phyloP scores from a whole-genome alignment of 2,113 vertebrate genomes.

The Cebus imitator region DNA sequence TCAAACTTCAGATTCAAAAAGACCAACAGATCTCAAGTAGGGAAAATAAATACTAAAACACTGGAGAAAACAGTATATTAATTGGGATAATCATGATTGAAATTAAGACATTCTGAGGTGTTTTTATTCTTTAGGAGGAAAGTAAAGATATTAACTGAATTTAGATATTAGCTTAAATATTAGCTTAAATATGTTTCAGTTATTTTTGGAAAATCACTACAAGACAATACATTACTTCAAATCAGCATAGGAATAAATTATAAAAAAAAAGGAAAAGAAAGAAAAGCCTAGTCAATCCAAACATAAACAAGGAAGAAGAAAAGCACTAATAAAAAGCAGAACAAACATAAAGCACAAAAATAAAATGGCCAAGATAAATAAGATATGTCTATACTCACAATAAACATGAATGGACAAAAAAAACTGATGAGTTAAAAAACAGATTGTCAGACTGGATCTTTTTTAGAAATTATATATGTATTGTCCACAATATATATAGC shows the following conservation, averaged over 20 bases:
- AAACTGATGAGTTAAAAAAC: background rate
- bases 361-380: background rate
- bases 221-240: background rate
- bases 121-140: background rate
- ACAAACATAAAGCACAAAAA: background rate
- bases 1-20: background rate
- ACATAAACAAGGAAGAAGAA: background rate
- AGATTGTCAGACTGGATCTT: background rate
- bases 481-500: too few relatives aligned
- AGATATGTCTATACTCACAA: background rate
- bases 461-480: background rate
- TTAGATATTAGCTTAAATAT: background rate
- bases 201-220: background rate
- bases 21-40: background rate
- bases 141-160: background rate
- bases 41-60: background rate
- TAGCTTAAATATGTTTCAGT: background rate
- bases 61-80: background rate
- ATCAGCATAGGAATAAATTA: background rate
- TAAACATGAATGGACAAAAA: background rate
- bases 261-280: background rate
- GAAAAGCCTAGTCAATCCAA: background rate
- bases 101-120: background rate
- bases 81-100: background rate
- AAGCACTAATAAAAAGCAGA: background rate